Conservation (phyloP, 1,140 invertebrate genomes). For the Idris sp. region DNA sequence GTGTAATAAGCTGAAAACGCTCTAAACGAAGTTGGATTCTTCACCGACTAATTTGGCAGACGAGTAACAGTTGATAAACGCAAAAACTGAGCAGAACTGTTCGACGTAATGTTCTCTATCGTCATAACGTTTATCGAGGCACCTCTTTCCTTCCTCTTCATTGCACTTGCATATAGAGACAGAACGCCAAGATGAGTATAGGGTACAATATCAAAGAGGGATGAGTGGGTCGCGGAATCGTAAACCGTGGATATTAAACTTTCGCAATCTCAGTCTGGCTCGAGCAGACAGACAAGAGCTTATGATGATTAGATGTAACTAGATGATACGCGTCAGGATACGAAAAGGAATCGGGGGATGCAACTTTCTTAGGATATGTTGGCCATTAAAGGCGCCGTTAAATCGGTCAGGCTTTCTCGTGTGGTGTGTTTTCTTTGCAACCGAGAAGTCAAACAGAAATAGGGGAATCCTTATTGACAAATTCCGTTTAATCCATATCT, state of each 20-base stretch:
- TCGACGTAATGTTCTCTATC: slow-evolving; percentile 30
- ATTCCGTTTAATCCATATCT: slow-evolving; percentile 26
- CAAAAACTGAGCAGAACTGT: slow-evolving; percentile 30
- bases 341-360: slow-evolving; percentile 50
- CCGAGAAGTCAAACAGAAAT: slow-evolving; percentile 47
- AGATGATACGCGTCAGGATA: slow-evolving; percentile 72
- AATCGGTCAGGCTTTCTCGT: slow-evolving; percentile 70
- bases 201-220: slow-evolving; percentile 28
- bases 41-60: slow-evolving; percentile 26
- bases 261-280: slow-evolving; percentile 73
- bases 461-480: slow-evolving; percentile 28
- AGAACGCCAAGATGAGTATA: slow-evolving; percentile 12
- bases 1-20: slow-evolving; percentile 32
- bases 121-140: slow-evolving; percentile 47
- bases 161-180: slow-evolving; percentile 44
- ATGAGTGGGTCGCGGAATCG: slow-evolving; percentile 70
- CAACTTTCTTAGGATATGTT: slow-evolving; percentile 59
- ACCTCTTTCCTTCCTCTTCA: slow-evolving; percentile 52
- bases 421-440: slow-evolving; percentile 45
- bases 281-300: slow-evolving; percentile 70
- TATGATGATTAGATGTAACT: slow-evolving; percentile 79
- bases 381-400: slow-evolving; percentile 76
- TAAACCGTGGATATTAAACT: slow-evolving; percentile 78
- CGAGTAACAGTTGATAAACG: slow-evolving; percentile 25
- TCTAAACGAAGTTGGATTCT: slow-evolving; percentile 15